These are phyloP conservation scores for Eupithecia vulgata DNA, from an alignment of 2,888 invertebrate species.

Conservation along the genomic window DNA sequence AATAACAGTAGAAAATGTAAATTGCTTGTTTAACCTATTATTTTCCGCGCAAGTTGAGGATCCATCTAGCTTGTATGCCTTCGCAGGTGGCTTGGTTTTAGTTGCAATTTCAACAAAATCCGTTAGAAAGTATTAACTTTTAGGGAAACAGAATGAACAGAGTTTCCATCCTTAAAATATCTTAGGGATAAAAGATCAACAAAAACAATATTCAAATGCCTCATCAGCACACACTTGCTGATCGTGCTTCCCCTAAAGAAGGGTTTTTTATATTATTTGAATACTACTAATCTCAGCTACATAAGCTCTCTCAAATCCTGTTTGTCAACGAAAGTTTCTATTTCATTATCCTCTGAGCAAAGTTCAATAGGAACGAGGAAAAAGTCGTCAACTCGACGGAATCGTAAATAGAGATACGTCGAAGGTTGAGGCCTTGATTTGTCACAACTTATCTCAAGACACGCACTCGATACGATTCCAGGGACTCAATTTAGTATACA, in stretches of 20 bases:
- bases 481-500: constrained; percentile 12
- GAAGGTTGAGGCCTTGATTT: constrained; percentile 60
- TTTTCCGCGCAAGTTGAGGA: neutral
- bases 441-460: constrained; percentile 62
- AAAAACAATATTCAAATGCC: neutral
- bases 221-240: neutral
- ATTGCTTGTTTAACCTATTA: neutral
- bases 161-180: neutral
- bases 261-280: too few species aligned
- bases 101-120: neutral
- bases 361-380: constrained; percentile 51
- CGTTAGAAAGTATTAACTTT: neutral
- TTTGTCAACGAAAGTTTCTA: constrained; percentile 52
- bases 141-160: neutral
- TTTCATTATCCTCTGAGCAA: constrained; percentile 52
- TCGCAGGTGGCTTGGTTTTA: neutral
- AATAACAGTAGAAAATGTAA: neutral
- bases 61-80: too few species aligned
- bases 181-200: too few species aligned
- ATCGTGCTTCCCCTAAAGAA: neutral
- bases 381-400: constrained; percentile 48
- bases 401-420: constrained; percentile 53
- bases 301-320: constrained; percentile 32
- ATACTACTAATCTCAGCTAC: neutral
- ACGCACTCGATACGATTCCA: constrained; percentile 37